Base-by-base conservation (phyloP, 1,140 invertebrate species). In the Anadara kagoshimensis region DNA sequence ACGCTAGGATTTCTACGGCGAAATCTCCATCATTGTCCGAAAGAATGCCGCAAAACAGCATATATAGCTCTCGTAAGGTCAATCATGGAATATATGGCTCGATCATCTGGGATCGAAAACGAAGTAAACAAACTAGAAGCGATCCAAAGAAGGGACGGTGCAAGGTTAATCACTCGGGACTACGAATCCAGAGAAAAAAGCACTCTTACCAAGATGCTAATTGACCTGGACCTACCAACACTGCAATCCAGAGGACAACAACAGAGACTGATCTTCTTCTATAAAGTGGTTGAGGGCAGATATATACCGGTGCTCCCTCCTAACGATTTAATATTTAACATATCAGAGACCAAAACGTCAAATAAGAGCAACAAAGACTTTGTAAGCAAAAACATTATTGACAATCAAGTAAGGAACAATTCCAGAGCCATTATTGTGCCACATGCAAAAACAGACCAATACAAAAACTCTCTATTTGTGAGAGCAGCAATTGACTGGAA, bases 121-220 rank as follows among this genome's bases (percentile, higher is more conserved):
- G 66, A 74, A 12, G 63, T 68, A 24, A 43, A 74, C 56, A 75
- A 64, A 44, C 22, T 75, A 2, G 73, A 75, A 63, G 1, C 47
- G 10, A 49, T 69, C n/a, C 56, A 69, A 61, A 45, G 54, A 18
- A 45, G 20, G 29, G n/a, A n/a, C n/a, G 67, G 43, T 2, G 44
- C 26, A 5, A 20, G 67, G 20, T 69, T 69, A 24, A 53, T 69
- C 44, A 36, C 24, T 36, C 1, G 22, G 18, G 44, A 62, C 18
- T 47, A 61, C 22, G 43, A 62, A 18, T 18, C 63, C 3, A 57
- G 62, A 49, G 26, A 43, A 8, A 41, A n/a, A 41, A 67, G 66
- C 16, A 29, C 24, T 47, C 11, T 75, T 16, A 73, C 72, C 4
- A 61, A 22, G 11, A 64, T 77, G 75, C n/a, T 77, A 16, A 49